Base-by-base conservation (phyloP, 35 echinoderm and acorn worm genomes). In the Hemicentrotus pulcherrimus region DNA sequence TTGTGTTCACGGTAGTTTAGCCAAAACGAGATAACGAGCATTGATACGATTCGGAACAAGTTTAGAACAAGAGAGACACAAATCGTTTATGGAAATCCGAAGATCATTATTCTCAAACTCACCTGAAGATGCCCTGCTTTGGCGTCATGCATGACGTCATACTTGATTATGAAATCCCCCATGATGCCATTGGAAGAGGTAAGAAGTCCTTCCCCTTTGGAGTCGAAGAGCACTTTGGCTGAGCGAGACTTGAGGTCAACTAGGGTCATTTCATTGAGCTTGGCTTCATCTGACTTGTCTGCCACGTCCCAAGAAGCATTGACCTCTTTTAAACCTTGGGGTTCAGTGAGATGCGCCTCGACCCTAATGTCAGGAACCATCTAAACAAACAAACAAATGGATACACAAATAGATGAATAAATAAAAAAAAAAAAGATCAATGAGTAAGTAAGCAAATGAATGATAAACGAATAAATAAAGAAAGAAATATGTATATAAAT, bases 61-160 rank as follows among this genome's bases (percentile, higher is more conserved):
- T 41, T 41, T 41, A 41, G 35, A 41, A 41, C 0, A 41, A 41
- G 35, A 41, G 35, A 41, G 35, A 41, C 35, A 41, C 0, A 41
- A 1, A 1, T 41, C 35, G 35, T 41, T 41, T 41, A 41, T 41
- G 35, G 35, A 41, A 41, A 41, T 41, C 35, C 35, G 35, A 41
- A 3, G 35, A 41, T 3, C 35, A 41, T 41, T 41, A 41, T 41
- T 41, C 1, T 41, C 65, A 28, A 78, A n/a, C 18, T 32, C 88
- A 99, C 98, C 96, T 99, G 95, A 5, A 99, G 93, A 31, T 97
- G n/a, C 16, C 98, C 98, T 32, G 97, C 98, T 41, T 97, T 96
- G 15, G 47, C 92, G 33, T 97, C 95, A 86, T 99, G 98, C 8
- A 94, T 91, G 31, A 99, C 97, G 48, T 99, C 98, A 87, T 99